These are phyloP conservation scores for Gisinianus flammeolus DNA, from an alignment of 2,888 invertebrate genomes.

Conservation along the genomic window DNA sequence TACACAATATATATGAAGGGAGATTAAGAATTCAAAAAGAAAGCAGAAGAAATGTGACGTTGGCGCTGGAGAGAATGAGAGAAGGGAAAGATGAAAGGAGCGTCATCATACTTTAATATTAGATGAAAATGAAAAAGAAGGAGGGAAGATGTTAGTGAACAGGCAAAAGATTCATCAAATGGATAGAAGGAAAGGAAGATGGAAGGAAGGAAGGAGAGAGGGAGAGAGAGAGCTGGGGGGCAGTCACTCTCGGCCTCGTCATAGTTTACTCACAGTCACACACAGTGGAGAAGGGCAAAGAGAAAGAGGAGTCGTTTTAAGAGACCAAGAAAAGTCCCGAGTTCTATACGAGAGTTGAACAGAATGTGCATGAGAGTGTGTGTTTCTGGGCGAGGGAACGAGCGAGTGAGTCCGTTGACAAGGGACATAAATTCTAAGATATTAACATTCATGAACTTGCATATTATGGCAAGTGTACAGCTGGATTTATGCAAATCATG, in stretches of 20 bases:
- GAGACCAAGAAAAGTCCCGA: neutral
- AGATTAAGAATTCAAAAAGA: too few relatives aligned
- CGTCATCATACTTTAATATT: constrained; percentile 1
- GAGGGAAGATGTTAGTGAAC: neutral
- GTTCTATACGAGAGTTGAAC: neutral
- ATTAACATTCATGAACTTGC: constrained; percentile 17
- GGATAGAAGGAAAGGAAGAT: too few relatives aligned
- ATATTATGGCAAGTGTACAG: neutral
- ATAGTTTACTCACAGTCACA: too few relatives aligned
- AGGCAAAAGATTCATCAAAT: neutral
- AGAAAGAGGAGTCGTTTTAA: neutral
- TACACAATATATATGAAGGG: too few relatives aligned
- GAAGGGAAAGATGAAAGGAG: constrained; percentile 4
- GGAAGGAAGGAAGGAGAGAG: too few relatives aligned
- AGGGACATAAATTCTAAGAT: constrained; percentile 9
- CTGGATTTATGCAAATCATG: constrained; percentile 8
- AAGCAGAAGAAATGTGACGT: neutral
- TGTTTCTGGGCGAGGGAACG: too few relatives aligned
- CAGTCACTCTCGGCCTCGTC: neutral
- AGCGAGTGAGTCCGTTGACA: neutral
- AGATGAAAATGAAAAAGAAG: constrained; percentile 4
- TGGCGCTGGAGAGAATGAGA: too few relatives aligned
- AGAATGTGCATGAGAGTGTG: too few relatives aligned
- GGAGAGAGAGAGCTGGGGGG: neutral
- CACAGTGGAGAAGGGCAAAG: neutral